Base-by-base conservation (phyloP, 2,797 vertebrate genomes). In the Nannoperca australis region DNA sequence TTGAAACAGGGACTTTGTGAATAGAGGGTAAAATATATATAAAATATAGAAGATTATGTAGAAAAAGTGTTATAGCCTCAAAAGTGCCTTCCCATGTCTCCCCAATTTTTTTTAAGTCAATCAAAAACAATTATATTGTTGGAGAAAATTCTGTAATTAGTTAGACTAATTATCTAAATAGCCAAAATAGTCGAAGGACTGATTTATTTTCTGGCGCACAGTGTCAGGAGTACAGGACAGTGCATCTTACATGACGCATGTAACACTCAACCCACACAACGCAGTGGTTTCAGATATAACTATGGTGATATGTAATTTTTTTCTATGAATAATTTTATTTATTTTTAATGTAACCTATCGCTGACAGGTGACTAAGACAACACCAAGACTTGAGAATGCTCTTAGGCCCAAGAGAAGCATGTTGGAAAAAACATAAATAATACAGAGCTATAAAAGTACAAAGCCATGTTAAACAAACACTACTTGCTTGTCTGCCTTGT, bases 351-450 rank as follows among this genome's bases (percentile, higher is more conserved):
- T n/a, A n/a, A 47, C 34, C 32, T n/a, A 5, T 38, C 40, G 20
- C 11, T 68, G 55, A 36, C 53, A 44, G 45, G 27, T 50, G 44
- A 22, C 7, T 15, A 44, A 18, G 59, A 64, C 47, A 44, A 34
- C 5, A 36, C 11, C 15, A 44, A 45, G 36, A 60, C 38, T 20
- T 22, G 22, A 22, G 9, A 18, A 34, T 71, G 40, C 32, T 55
- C 30, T 15, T 20, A 12, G 11, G n/a, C 30, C 36, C 7, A 9
- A 17, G 34, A 59, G 42, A 51, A 44, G 14, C 36, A 34, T n/a
- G 11, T 17, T n/a, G 13, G 6, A 76, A 53, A 74, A 40, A 70
- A 55, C 34, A 50, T 40, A 24, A 77, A 65, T 58, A 51, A 76
- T 56, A 45, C 27, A 1, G 10, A 44, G 32, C 47, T 53, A 51